phyloP scores from a whole-genome alignment of 2,888 invertebrate genomes.

The Lasioglossum morio region DNA sequence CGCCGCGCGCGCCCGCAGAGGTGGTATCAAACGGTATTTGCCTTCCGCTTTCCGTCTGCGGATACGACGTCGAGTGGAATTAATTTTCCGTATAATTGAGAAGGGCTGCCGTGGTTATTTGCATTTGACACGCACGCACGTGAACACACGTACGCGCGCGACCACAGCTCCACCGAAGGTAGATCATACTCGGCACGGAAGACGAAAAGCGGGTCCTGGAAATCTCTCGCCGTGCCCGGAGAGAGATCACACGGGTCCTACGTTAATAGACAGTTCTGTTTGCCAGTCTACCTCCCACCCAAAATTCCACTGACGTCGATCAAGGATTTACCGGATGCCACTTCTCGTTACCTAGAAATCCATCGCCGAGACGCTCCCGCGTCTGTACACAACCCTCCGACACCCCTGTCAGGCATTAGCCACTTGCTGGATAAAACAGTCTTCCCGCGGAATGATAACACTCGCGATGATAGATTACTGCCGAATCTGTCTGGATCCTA shows the following conservation, averaged over 20 bases:
- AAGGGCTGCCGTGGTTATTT: constrained; percentile 76
- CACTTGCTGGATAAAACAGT: constrained; percentile 33
- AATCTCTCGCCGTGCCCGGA: constrained; percentile 31
- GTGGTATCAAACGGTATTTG: constrained; percentile 74
- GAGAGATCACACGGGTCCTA: constrained; percentile 43
- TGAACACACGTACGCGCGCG: constrained; percentile 28
- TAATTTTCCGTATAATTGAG: constrained; percentile 81
- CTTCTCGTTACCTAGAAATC: constrained; percentile 61
- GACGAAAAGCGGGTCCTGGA: constrained; percentile 51
- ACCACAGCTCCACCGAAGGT: not conserved
- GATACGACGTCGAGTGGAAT: constrained; percentile 75
- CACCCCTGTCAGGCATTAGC: constrained; percentile 64
- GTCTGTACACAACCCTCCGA: constrained; percentile 39
- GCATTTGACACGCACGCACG: constrained; percentile 77
- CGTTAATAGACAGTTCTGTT: constrained; percentile 61
- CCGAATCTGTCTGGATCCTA: constrained; percentile 8
- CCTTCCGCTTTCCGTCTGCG: constrained; percentile 63
- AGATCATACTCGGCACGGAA: constrained; percentile 38
- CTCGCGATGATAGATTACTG: constrained; percentile 16
- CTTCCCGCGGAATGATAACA: constrained; percentile 17
- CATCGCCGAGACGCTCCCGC: constrained; percentile 29
- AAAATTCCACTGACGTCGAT: constrained; percentile 52
- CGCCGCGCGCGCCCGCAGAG: constrained; percentile 59
- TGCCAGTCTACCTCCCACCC: constrained; percentile 42
- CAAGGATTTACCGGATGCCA: constrained; percentile 65